Conservation (phyloP, 2,113 vertebrate species). For the Orthonyx spaldingii region DNA sequence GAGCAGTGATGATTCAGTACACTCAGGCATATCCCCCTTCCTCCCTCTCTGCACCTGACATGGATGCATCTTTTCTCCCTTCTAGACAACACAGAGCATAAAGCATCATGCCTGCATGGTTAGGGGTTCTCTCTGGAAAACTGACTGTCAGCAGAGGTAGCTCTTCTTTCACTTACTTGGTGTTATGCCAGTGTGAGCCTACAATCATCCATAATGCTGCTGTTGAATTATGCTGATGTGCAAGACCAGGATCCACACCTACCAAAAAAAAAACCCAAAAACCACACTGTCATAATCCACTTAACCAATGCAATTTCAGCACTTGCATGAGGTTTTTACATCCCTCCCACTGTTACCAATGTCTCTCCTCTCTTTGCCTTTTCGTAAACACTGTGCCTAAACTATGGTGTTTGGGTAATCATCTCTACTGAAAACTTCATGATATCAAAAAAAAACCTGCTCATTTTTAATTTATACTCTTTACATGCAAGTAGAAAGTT, state of each 20-base stretch:
- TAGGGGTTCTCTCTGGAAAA: background rate
- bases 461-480: background rate
- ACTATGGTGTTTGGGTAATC: background rate
- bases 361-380: background rate
- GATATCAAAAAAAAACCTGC: background rate
- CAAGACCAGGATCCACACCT: background rate
- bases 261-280: background rate
- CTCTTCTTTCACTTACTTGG: background rate
- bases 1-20: background rate
- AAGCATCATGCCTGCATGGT: background rate
- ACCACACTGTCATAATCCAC: background rate
- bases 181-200: rapidly evolving
- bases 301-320: background rate
- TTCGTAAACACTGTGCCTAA: background rate
- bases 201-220: background rate
- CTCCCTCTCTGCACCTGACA: background rate
- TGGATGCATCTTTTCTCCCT: background rate
- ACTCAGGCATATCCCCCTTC: background rate
- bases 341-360: background rate
- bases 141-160: background rate
- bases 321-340: background rate
- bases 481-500: background rate
- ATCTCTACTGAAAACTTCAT: background rate
- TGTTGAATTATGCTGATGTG: background rate
- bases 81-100: background rate